These are phyloP conservation scores for Plodia interpunctella DNA, from an alignment of 1,140 invertebrate species.

Conservation along the genomic window DNA sequence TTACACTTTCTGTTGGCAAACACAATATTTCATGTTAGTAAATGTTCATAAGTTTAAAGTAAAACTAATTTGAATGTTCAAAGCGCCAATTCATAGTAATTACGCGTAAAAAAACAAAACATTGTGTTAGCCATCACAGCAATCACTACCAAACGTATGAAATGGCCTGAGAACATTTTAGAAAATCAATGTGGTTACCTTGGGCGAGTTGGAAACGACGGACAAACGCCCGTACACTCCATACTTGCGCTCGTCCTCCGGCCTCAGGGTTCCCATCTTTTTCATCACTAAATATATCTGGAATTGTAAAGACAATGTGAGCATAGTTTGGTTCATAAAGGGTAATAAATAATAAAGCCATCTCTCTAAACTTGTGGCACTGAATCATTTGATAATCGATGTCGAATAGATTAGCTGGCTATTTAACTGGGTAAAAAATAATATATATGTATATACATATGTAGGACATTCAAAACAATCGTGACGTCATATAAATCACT, in stretches of 20 bases:
- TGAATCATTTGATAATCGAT: too few relatives aligned
- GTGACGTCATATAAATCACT: too few relatives aligned
- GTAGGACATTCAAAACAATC: too few relatives aligned
- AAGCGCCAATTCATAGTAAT: conserved; percentile 33
- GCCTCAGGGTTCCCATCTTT: conserved; percentile 75
- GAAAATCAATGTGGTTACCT: conserved; percentile 32
- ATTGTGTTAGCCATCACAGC: conserved; percentile 31
- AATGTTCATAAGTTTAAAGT: conserved; percentile 8
- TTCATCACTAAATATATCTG: conserved; percentile 79
- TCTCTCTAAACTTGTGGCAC: too few relatives aligned
- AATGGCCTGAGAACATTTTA: conserved; percentile 26
- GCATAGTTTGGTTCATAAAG: too few relatives aligned
- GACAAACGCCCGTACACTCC: conserved; percentile 70
- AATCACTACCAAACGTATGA: conserved; percentile 19
- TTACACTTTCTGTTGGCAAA: conserved; percentile 54
- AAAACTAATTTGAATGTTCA: conserved; percentile 23
- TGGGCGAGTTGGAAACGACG: conserved; percentile 50
- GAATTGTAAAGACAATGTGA: conserved; percentile 9
- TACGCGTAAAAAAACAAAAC: conserved; percentile 18
- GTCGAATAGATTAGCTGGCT: too few relatives aligned
- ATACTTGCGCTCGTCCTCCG: conserved; percentile 78
- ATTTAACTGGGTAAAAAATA: too few relatives aligned
- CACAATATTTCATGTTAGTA: conserved; percentile 34
- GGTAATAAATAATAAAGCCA: too few relatives aligned
- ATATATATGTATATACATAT: too few relatives aligned